These are phyloP conservation scores for Scolopax rusticola DNA, from an alignment of 2,797 vertebrate species.

Conservation along the genomic window DNA sequence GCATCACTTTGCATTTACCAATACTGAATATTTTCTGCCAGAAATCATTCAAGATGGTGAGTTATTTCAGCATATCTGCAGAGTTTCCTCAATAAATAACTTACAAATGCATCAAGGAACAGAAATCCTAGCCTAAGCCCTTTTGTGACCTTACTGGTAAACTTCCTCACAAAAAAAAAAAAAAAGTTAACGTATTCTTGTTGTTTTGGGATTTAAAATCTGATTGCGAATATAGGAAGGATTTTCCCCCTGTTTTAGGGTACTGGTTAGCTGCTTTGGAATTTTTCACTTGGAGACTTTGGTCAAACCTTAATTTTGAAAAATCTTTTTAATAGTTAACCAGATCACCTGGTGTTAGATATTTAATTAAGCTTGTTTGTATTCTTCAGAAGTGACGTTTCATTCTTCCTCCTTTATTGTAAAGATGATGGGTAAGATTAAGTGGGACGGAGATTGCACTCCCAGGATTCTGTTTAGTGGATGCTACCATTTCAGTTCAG, in stretches of 20 bases:
- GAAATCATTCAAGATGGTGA: neutral
- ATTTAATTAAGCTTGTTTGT: neutral
- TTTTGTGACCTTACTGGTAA: neutral
- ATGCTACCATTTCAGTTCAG: neutral
- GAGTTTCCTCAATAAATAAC: neutral
- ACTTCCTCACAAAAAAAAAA: neutral
- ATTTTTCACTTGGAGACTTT: neutral
- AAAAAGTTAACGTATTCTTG: neutral
- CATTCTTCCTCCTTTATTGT: neutral
- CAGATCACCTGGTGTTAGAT: neutral
- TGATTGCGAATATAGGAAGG: neutral
- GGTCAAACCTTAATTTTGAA: neutral
- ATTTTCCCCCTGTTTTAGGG: neutral
- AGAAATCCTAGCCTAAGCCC: neutral
- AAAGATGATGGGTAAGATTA: neutral
- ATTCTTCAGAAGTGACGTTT: neutral
- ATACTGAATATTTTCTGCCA: neutral
- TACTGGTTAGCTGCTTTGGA: neutral
- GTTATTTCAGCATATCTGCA: neutral
- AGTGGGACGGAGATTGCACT: neutral
- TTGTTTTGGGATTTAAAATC: neutral
- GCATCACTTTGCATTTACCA: neutral
- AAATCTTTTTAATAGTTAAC: neutral
- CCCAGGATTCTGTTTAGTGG: neutral
- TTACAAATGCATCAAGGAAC: accelerated